These are phyloP conservation scores for Melanotaenia duboulayi DNA, from an alignment of 2,113 vertebrate species.

Conservation along the genomic window DNA sequence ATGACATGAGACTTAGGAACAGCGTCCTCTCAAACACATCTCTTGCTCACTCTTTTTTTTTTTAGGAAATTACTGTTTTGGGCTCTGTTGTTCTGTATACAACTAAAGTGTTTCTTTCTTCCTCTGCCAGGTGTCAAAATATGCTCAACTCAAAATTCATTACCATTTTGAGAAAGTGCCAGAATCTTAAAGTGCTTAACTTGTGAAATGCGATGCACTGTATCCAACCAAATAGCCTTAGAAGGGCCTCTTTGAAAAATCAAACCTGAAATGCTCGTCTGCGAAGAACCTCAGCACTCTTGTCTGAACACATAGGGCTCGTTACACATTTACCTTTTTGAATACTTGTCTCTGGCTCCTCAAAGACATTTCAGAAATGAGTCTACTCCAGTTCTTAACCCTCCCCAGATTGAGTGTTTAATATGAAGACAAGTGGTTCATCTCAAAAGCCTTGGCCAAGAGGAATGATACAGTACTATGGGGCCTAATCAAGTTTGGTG, in stretches of 20 bases:
- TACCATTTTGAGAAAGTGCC: not conserved
- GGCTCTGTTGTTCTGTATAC: not conserved
- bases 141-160: not conserved
- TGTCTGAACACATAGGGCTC: slow-evolving; percentile 27
- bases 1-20: not conserved
- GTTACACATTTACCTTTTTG: slow-evolving; percentile 38
- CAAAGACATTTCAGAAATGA: slow-evolving; percentile 51
- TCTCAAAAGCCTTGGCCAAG: slow-evolving; percentile 64
- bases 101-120: not conserved
- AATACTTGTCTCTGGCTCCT: slow-evolving; percentile 31
- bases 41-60: not conserved
- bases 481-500: slow-evolving; percentile 77
- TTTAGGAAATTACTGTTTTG: not conserved
- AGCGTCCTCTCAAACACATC: not conserved
- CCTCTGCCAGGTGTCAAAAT: slow-evolving; percentile 6
- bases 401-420: slow-evolving; percentile 28
- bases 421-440: slow-evolving; percentile 51
- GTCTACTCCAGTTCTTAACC: slow-evolving; percentile 34
- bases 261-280: slow-evolving; percentile 14
- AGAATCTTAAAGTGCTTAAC: slow-evolving; percentile 13
- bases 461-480: slow-evolving; percentile 66
- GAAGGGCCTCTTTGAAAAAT: slow-evolving; percentile 33
- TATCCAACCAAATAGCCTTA: slow-evolving; percentile 24
- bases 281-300: slow-evolving; percentile 9
- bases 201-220: not conserved